Evolutionary conservation across 1,140 invertebrate genomes (phyloP).

Genomic region (Drosophila saltans): DNA sequence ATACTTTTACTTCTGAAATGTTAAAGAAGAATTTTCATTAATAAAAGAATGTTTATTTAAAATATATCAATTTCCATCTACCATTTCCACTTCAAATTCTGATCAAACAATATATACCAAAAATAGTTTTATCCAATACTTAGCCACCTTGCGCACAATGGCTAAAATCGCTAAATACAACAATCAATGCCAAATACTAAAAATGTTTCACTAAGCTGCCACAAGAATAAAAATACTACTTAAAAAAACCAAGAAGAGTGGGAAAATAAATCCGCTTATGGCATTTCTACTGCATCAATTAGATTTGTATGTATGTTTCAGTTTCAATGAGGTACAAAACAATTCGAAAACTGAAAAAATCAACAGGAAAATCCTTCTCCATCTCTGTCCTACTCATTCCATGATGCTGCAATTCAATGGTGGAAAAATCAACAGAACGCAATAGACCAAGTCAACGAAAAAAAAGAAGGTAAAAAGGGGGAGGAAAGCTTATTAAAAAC

Average conservation of each 20-base stretch:
- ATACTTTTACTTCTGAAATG: too few species aligned
- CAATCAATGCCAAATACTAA: not conserved
- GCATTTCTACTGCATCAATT: not conserved
- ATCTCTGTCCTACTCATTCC: not conserved
- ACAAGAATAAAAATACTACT: not conserved
- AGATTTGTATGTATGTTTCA: not conserved
- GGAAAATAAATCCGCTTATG: constrained; percentile 4
- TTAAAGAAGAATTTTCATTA: too few species aligned
- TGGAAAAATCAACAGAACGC: constrained; percentile 15
- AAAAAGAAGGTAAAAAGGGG: not conserved
- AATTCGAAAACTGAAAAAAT: not conserved
- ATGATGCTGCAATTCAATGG: not conserved
- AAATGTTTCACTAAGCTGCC: constrained; percentile 9
- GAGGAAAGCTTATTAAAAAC: constrained; percentile 57
- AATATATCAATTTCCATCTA: too few species aligned
- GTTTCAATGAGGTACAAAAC: constrained; percentile 4
- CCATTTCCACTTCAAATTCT: too few species aligned
- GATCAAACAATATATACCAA: too few species aligned
- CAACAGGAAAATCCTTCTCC: constrained; percentile 1
- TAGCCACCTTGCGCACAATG: not conserved
- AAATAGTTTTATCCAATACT: not conserved
- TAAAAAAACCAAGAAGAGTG: not conserved
- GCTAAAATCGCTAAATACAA: not conserved
- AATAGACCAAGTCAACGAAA: constrained; percentile 14
- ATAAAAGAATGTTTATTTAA: too few species aligned